Conservation (phyloP, 2,113 vertebrate species). For the Pholis gunnellus region DNA sequence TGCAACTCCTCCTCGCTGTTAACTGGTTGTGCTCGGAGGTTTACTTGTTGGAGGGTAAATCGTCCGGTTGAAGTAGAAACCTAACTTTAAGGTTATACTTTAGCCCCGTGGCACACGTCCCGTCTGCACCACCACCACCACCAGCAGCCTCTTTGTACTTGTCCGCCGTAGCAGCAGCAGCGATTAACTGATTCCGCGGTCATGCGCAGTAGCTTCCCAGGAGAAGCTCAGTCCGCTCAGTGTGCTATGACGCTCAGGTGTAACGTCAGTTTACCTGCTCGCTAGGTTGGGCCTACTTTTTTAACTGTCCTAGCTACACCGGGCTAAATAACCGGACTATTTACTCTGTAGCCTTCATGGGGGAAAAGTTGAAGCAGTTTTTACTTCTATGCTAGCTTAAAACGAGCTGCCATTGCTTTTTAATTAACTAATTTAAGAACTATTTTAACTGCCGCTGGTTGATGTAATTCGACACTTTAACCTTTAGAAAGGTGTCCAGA, state of each 20-base stretch:
- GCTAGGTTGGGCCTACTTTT: conserved; percentile 12
- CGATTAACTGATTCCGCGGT: conserved; percentile 14
- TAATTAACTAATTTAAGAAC: not conserved
- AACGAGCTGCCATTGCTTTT: not conserved
- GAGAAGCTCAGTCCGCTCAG: not conserved
- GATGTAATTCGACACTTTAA: not conserved
- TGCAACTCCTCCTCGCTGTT: not conserved
- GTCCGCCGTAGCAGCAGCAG: conserved; percentile 40
- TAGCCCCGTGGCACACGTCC: conserved; percentile 10
- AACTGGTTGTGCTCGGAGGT: not conserved
- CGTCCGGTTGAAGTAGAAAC: accelerated
- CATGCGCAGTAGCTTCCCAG: conserved; percentile 67
- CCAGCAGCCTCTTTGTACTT: conserved; percentile 73
- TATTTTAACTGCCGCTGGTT: not conserved
- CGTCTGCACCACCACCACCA: not conserved
- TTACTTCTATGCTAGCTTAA: not conserved
- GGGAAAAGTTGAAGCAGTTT: not conserved
- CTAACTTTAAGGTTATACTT: not conserved
- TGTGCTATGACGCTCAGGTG: conserved; percentile 47
- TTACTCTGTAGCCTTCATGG: not conserved
- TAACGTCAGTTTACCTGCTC: conserved; percentile 40
- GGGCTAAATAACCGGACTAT: not conserved
- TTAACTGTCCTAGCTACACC: not conserved
- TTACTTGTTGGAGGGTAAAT: accelerated
- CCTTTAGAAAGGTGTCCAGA: not conserved